Evolutionary conservation across 2,113 vertebrate species (phyloP).

Genomic region (Ranitomeya variabilis): DNA sequence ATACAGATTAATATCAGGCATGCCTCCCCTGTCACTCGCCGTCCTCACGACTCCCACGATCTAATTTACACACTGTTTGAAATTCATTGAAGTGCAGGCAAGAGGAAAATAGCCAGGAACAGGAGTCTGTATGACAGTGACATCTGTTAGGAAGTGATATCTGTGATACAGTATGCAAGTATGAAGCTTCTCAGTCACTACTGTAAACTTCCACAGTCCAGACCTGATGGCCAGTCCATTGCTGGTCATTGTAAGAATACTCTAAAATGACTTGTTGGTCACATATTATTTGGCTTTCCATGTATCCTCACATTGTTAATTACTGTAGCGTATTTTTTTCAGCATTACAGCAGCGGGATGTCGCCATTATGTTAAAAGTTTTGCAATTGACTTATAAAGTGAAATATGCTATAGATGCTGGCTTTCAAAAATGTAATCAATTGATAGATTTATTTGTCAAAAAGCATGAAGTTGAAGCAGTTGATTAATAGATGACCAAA

Average conservation of each 20-base stretch:
- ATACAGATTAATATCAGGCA: constrained; percentile 25
- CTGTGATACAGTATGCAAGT: neutral
- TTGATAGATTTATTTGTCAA: neutral
- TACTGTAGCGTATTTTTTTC: too few relatives aligned
- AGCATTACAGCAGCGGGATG: too few relatives aligned
- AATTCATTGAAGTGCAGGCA: constrained; percentile 47
- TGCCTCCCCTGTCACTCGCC: neutral
- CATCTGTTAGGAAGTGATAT: constrained; percentile 6
- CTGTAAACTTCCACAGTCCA: neutral
- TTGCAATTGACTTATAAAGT: too few relatives aligned
- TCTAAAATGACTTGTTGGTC: too few relatives aligned
- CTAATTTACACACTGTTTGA: constrained; percentile 43
- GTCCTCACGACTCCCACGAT: neutral
- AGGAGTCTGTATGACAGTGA: constrained; percentile 23
- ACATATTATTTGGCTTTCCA: too few relatives aligned
- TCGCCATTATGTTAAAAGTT: too few relatives aligned
- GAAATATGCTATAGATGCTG: too few relatives aligned
- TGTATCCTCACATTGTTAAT: too few relatives aligned
- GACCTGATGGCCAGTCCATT: neutral
- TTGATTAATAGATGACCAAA: neutral
- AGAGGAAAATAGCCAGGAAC: constrained; percentile 10
- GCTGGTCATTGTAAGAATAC: neutral
- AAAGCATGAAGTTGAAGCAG: neutral
- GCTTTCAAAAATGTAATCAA: too few relatives aligned
- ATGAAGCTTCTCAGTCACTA: neutral